Conservation (phyloP, 2,888 invertebrate genomes). For the Agrotis segetum region DNA sequence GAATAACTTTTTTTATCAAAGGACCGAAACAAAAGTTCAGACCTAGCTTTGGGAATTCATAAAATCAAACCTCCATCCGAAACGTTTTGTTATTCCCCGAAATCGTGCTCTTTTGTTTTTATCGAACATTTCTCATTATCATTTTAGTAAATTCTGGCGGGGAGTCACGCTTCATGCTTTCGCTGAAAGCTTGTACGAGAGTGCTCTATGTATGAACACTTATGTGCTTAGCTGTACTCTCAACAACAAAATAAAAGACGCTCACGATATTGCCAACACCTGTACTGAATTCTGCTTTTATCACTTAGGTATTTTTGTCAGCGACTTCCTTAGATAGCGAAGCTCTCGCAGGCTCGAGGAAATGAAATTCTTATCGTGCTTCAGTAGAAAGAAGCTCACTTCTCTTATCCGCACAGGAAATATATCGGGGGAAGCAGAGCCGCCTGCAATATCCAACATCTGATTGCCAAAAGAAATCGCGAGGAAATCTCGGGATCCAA, state of each 20-base stretch:
- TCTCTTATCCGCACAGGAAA: constrained; percentile 88
- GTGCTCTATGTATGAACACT: constrained; percentile 50
- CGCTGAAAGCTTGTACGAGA: constrained; percentile 35
- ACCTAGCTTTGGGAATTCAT: constrained; percentile 90
- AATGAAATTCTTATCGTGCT: constrained; percentile 91
- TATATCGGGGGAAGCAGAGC: constrained; percentile 83
- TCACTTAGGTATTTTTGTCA: constrained; percentile 90
- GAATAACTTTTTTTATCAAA: constrained; percentile 79
- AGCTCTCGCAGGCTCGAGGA: constrained; percentile 86
- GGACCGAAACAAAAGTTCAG: constrained; percentile 83
- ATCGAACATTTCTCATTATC: constrained; percentile 61
- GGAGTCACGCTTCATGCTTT: constrained; percentile 40
- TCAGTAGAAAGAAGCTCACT: constrained; percentile 86
- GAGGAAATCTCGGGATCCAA: constrained; percentile 75
- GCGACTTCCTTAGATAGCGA: constrained; percentile 88
- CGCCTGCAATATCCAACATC: constrained; percentile 83
- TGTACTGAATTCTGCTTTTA: constrained; percentile 86
- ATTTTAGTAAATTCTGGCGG: constrained; percentile 56
- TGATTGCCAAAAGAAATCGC: constrained; percentile 86
- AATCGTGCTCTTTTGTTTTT: constrained; percentile 74
- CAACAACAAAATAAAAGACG: constrained; percentile 70
- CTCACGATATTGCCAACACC: constrained; percentile 77
- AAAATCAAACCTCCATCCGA: constrained; percentile 82
- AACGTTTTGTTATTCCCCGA: constrained; percentile 83
- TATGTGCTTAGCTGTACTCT: constrained; percentile 45